Evolutionary conservation across 2,888 invertebrate species (phyloP), one percentile per base, ranked within the genome.

Genomic region (Tyria jacobaeae): DNA sequence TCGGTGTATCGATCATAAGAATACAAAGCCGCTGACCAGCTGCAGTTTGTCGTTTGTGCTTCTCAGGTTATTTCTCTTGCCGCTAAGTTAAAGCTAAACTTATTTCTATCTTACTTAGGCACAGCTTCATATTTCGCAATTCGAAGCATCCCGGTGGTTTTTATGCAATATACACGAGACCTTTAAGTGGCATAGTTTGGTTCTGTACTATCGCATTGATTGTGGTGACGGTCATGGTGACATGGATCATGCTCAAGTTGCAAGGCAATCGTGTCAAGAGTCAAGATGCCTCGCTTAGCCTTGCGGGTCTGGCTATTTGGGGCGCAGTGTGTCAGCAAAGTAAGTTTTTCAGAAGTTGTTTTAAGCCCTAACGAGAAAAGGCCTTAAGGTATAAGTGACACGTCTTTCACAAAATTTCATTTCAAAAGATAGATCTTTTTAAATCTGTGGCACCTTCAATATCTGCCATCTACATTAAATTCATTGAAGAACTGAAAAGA

Each of bases 51-150:
- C n/a, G n/a, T n/a, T n/a, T n/a, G n/a, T n/a, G n/a, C n/a, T n/a
- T n/a, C n/a, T n/a, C n/a, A n/a, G n/a, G n/a, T n/a, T n/a, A n/a
- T n/a, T n/a, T n/a, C n/a, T n/a, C n/a, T n/a, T n/a, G n/a, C n/a
- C n/a, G n/a, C n/a, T n/a, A 31, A 31, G 4, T 31, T 7, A 31
- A 31, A 3, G 27, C 27, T 6, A 31, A 31, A 6, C 6, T 7
- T 31, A 39, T 17, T 12, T 44, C 21, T 44, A 21, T 21, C 3
- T 25, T 25, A n/a, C 21, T 17, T 34, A 96, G 96, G 64, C 95
- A 95, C 2, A 91, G 94, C 51, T 96, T 96, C 78, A 95, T 96
- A 64, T 96, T 96, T 77, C 95, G 96, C 0, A 96, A 96, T 80
- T 96, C 96, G 0, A 95, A 95, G 71, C 92, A 93, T 47, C 92